Evolutionary conservation across 1,140 invertebrate species (phyloP), one percentile per base, ranked within the genome.

Genomic region (Episyrphus balteatus): DNA sequence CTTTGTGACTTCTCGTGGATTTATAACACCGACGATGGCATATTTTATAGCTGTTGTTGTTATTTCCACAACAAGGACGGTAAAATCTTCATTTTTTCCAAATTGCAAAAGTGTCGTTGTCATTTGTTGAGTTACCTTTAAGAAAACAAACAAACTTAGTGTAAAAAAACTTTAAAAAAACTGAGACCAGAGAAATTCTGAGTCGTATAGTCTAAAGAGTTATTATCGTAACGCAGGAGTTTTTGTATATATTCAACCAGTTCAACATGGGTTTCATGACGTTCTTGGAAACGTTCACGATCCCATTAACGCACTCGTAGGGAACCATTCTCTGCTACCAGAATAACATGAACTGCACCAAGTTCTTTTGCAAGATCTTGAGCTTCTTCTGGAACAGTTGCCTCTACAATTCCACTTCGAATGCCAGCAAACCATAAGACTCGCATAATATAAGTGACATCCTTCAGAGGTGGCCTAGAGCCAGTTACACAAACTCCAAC

Each of bases 401-500:
- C 52, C 50, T 74, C 70, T 10, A 73, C 62, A 19, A 72, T 58
- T 21, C 61, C 60, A 13, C 67, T 66, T 9, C 65, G 61, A 42
- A 74, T 71, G 1, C 71, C 71, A 14, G 60, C 57, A 0, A 59
- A 55, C 71, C 72, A 74, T 6, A 75, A 53, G 31, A 64, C 56
- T 17, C 56, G 60, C 58, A 75, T 56, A 8, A 75, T 68, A 48
- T 70, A 57, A 11, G 77, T 73, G 52, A 81, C 79, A 56, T 88
- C 84, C 50, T 77, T 78, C 2, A 76, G 61, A 58, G 75, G 75
- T 45, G 70, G 60, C 51, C 67, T 72, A 43, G 67, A 66, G 13
- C 75, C 79, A 47, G 75, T 68, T 30, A 75, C 80, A 62, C 78
- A 85, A 5, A 90, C 75, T 7, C 82, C 70, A 0, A 83, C 76